These are phyloP conservation scores for Pollenia griseotomentosa DNA, from an alignment of 2,888 invertebrate species.

Conservation along the genomic window DNA sequence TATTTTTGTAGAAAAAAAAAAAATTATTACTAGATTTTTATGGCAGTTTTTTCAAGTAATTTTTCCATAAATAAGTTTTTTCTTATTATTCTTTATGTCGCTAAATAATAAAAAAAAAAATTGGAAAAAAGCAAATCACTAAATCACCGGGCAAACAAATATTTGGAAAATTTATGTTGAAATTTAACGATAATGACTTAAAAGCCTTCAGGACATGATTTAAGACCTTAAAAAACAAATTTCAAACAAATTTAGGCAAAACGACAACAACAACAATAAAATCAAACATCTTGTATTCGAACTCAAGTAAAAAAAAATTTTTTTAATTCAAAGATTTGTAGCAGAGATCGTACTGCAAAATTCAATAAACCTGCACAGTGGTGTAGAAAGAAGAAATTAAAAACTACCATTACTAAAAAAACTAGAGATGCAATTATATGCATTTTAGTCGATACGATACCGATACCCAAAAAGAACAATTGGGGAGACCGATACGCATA, in stretches of 20 bases:
- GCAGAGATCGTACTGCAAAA: slow-evolving; percentile 39
- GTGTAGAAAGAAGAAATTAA: not conserved
- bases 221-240: slow-evolving; percentile 78
- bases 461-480: too few relatives aligned
- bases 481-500: too few relatives aligned
- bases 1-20: slow-evolving; percentile 61
- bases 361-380: slow-evolving; percentile 57
- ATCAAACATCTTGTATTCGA: slow-evolving; percentile 3
- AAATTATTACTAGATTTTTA: slow-evolving; percentile 6
- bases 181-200: slow-evolving; percentile 84
- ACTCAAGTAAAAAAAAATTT: not conserved
- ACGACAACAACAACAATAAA: slow-evolving; percentile 36
- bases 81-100: slow-evolving; percentile 12
- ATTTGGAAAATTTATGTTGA: slow-evolving; percentile 83
- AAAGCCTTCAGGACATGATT: slow-evolving; percentile 84
- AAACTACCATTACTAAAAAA: not conserved
- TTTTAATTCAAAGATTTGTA: slow-evolving; percentile 33
- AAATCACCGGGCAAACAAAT: slow-evolving; percentile 64
- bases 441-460: too few relatives aligned
- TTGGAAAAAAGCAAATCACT: slow-evolving; percentile 56
- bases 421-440: not conserved
- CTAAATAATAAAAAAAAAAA: slow-evolving; percentile 76
- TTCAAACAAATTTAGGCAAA: slow-evolving; percentile 71
- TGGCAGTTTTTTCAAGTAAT: slow-evolving; percentile 3
- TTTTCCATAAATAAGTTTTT: not conserved